Evolutionary conservation across 1,140 invertebrate genomes (phyloP), one percentile per base, ranked within the genome.

Genomic region (Drosophila asahinai): DNA sequence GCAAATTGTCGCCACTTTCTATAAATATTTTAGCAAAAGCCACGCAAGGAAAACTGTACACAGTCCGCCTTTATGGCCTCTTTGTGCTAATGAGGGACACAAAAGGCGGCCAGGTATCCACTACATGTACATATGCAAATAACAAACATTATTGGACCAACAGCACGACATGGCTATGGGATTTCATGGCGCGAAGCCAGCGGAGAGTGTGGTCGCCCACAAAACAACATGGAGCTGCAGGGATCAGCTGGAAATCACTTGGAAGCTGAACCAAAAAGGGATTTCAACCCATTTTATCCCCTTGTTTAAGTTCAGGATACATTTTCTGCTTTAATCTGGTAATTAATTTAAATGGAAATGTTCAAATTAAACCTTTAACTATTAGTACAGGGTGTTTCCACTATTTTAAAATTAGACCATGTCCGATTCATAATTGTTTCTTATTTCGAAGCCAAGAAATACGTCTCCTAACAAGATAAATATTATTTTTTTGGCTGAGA

Each of bases 11-110:
- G 74, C 45, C 77, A 77, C 66, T 80, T 87, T 83, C 72, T 73
- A 80, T 83, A 87, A 87, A 87, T 87, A 81, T 77, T 83, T 83
- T 48, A 87, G 80, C 77, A 80, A 77, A 73, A 60, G 51, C 43
- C 40, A 15, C 17, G 45, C 64, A 57, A 51, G 38, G 49, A 74
- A 77, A 77, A 68, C 65, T 65, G 27, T 68, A 47, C 63, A 73
- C 59, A 79, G 76, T 72, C 55, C 43, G 30, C 64, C 75, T 83
- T 80, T 74, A 86, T 77, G 52, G 77, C 77, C 59, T 77, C 70
- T 64, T 78, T 78, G 74, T 61, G 64, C 51, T 77, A 74, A 78
- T 68, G 75, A 61, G 75, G 74, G 49, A 68, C 68, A 77, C 68
- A 72, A 74, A 64, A 72, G 58, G 67, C 38, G 61, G 36, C 30